A percentile compares a stretch with the other conserved stretches of the same genome.
Conservation (phyloP, 2,113 vertebrate species). For the Clinocottus analis region DNA sequence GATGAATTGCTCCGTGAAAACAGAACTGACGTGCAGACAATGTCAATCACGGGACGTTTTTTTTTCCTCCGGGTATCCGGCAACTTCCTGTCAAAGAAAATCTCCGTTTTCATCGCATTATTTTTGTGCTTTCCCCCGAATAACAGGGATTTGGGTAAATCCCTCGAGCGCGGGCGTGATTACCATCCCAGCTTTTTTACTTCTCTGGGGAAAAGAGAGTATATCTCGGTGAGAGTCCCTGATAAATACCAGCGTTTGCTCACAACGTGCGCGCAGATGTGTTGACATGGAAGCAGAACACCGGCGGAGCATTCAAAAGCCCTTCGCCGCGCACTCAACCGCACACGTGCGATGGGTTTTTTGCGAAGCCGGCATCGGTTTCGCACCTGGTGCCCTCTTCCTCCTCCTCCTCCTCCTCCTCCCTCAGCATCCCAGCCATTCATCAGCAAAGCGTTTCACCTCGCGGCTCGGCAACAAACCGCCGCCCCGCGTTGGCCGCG, state of each 20-base stretch:
- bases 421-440: neutral
- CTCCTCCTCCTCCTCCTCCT: neutral
- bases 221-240: neutral
- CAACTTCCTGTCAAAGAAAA: too few species aligned
- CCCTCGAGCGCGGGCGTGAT: too few species aligned
- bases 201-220: neutral
- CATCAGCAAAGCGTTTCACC: conserved; percentile 19
- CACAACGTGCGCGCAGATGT: neutral
- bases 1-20: too few species aligned
- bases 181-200: neutral
- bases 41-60: too few species aligned
- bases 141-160: too few species aligned
- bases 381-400: conserved; percentile 12
- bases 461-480: neutral
- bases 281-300: neutral
- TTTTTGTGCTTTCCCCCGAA: too few species aligned
- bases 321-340: neutral
- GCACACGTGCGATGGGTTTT: neutral
- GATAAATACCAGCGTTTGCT: neutral
- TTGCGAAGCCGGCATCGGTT: neutral
- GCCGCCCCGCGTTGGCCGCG: neutral
- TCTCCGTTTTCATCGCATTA: too few species aligned
- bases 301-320: neutral
- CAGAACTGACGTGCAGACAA: too few species aligned
- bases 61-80: too few species aligned